These are phyloP conservation scores for Silurus glanis DNA, from an alignment of 2,113 vertebrate genomes.

Conservation along the genomic window DNA sequence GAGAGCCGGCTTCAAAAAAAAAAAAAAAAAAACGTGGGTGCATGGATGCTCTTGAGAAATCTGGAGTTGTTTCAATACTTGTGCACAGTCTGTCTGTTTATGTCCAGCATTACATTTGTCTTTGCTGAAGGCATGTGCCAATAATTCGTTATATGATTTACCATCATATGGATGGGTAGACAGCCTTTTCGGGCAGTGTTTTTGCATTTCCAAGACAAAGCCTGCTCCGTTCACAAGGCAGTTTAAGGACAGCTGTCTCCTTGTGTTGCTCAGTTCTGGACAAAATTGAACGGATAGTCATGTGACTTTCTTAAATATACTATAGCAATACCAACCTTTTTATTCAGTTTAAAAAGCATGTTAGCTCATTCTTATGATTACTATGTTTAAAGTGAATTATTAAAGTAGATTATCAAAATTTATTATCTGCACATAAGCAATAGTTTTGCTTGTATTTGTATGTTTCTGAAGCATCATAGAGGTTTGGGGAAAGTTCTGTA, in stretches of 20 bases:
- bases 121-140: not conserved
- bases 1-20: conserved; percentile 46
- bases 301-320: not conserved
- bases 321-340: not conserved
- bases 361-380: not conserved
- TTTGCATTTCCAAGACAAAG: conserved; percentile 11
- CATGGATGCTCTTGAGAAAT: conserved; percentile 19
- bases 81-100: conserved; percentile 21
- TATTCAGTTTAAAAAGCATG: not conserved
- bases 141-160: conserved; percentile 9
- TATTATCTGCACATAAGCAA: not conserved
- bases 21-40: conserved; percentile 11
- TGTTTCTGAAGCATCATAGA: not conserved
- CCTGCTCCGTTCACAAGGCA: not conserved
- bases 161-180: not conserved
- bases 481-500: not conserved
- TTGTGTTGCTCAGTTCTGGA: not conserved
- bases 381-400: not conserved
- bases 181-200: conserved; percentile 33
- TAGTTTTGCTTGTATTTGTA: not conserved
- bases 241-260: conserved; percentile 18
- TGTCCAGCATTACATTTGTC: conserved; percentile 12
- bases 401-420: not conserved
- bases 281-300: not conserved
- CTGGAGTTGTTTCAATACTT: not conserved